Evolutionary conservation across 1,140 invertebrate species (phyloP).

Genomic region (Papilio polytes): DNA sequence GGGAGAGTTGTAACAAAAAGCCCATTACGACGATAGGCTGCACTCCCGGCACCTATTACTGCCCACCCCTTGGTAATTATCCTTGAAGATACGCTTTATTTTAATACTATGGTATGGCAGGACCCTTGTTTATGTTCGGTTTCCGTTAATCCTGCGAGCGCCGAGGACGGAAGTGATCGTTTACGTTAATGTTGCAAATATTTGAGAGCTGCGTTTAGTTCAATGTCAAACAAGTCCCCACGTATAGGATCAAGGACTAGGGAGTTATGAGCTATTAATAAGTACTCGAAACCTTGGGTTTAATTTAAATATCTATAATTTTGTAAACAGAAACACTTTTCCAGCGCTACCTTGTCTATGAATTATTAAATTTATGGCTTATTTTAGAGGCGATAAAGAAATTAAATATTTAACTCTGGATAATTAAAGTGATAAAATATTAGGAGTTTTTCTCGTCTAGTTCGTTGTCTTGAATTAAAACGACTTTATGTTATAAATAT

Average conservation of each 20-base stretch:
- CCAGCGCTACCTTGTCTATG: not conserved
- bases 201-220: conserved; percentile 8
- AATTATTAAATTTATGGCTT: too few relatives aligned
- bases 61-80: conserved; percentile 49
- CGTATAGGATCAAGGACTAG: not conserved
- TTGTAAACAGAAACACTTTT: not conserved
- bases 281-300: not conserved
- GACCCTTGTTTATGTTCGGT: conserved; percentile 35
- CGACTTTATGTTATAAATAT: conserved; percentile 2
- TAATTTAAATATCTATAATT: not conserved
- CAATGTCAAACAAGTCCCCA: conserved; percentile 7
- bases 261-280: not conserved
- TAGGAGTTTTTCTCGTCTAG: not conserved
- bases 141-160: conserved; percentile 20
- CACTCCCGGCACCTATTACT: conserved; percentile 38
- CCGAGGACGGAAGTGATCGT: conserved; percentile 18
- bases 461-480: not conserved
- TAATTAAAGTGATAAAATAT: not conserved
- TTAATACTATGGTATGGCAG: conserved; percentile 25
- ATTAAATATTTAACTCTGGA: too few relatives aligned
- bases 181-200: conserved; percentile 26
- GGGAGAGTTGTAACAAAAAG: conserved; percentile 32
- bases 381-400: too few relatives aligned
- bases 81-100: conserved; percentile 50
- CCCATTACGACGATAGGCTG: conserved; percentile 36